These are phyloP conservation scores for Epirrita christyi DNA, from an alignment of 2,888 invertebrate genomes.

Conservation along the genomic window DNA sequence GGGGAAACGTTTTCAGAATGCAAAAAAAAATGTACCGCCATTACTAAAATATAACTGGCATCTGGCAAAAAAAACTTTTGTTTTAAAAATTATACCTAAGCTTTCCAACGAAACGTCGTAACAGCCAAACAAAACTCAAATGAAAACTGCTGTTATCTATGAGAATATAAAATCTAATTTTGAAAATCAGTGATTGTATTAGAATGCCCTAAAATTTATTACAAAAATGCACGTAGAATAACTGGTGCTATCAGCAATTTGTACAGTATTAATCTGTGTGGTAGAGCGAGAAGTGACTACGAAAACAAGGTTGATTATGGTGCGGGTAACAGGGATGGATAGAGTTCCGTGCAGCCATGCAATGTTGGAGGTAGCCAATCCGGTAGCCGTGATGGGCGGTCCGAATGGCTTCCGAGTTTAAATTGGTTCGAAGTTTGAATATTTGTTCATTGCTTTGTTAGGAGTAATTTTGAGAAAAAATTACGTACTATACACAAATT, in stretches of 20 bases:
- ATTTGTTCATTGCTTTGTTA: slow-evolving; percentile 34
- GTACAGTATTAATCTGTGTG: slow-evolving; percentile 65
- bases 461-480: slow-evolving; percentile 21
- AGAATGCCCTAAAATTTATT: slow-evolving; percentile 63
- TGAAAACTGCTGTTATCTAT: slow-evolving; percentile 32
- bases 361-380: slow-evolving; percentile 72
- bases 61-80: slow-evolving; percentile 67
- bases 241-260: slow-evolving; percentile 77
- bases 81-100: slow-evolving; percentile 72
- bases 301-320: slow-evolving; percentile 25
- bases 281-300: slow-evolving; percentile 54
- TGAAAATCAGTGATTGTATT: slow-evolving; percentile 35
- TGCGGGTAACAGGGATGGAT: slow-evolving; percentile 58
- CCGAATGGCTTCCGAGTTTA: slow-evolving; percentile 54
- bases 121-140: slow-evolving; percentile 19
- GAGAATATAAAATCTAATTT: slow-evolving; percentile 37
- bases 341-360: slow-evolving; percentile 56
- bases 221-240: slow-evolving; percentile 72
- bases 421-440: slow-evolving; percentile 59
- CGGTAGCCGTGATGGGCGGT: slow-evolving; percentile 69
- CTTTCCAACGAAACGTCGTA: slow-evolving; percentile 41
- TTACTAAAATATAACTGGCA: slow-evolving; percentile 64
- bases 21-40: slow-evolving; percentile 70
- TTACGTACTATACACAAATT: not conserved
- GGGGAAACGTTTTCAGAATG: slow-evolving; percentile 68